Evolutionary conservation across 1,140 invertebrate species (phyloP).

Genomic region (Drosophila sp.): DNA sequence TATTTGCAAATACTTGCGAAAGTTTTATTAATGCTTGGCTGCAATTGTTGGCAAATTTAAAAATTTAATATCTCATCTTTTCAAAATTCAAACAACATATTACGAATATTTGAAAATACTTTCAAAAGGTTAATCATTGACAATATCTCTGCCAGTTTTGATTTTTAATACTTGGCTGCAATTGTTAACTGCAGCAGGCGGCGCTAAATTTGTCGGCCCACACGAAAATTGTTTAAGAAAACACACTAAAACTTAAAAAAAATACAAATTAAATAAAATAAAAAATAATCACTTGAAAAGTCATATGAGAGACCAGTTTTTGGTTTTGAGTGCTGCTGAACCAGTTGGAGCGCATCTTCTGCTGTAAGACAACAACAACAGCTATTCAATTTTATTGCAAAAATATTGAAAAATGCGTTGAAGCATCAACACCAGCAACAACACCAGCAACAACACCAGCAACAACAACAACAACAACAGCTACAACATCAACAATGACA

Average conservation of each 20-base stretch:
- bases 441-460: slow-evolving; percentile 20
- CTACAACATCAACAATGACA: slow-evolving; percentile 34
- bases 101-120: slow-evolving; percentile 14
- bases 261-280: slow-evolving; percentile 24
- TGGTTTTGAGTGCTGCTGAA: slow-evolving; percentile 61
- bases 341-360: slow-evolving; percentile 79
- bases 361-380: slow-evolving; percentile 59
- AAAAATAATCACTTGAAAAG: slow-evolving; percentile 48
- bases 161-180: slow-evolving; percentile 51
- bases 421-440: slow-evolving; percentile 41
- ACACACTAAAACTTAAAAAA: slow-evolving; percentile 38
- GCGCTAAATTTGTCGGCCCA: slow-evolving; percentile 39
- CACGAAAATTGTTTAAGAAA: slow-evolving; percentile 53
- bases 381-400: slow-evolving; percentile 72
- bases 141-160: slow-evolving; percentile 20
- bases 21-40: slow-evolving; percentile 35
- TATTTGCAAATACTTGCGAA: slow-evolving; percentile 23
- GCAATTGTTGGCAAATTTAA: slow-evolving; percentile 58
- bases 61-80: not conserved
- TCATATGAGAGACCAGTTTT: slow-evolving; percentile 71
- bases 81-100: too few relatives aligned
- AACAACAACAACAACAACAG: slow-evolving; percentile 34
- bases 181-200: slow-evolving; percentile 54
- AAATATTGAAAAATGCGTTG: slow-evolving; percentile 81
- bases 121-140: slow-evolving; percentile 14